Evolutionary conservation across 2,797 vertebrate species (phyloP).

Genomic region (Cottoperca gobio): DNA sequence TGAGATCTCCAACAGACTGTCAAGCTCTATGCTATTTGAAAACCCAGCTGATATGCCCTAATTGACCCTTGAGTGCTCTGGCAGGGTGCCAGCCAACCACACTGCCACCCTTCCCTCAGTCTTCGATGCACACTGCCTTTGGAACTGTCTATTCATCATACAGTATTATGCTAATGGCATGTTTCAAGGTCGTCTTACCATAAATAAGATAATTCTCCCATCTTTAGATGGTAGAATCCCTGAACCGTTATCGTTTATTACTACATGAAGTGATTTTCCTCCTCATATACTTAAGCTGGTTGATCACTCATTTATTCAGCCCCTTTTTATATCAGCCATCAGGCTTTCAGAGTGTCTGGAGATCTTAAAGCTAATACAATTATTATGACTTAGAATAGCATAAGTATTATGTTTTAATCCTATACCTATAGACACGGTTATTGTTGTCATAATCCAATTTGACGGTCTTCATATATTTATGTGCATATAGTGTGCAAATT

Average conservation of each 20-base stretch:
- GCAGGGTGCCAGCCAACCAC: slow-evolving; percentile 44
- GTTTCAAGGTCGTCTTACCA: slow-evolving; percentile 39
- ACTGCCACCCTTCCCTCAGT: slow-evolving; percentile 14
- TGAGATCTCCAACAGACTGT: slow-evolving; percentile 39
- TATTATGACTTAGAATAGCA: slow-evolving; percentile 17
- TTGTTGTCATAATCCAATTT: slow-evolving; percentile 42
- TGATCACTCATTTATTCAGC: slow-evolving; percentile 50
- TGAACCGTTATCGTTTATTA: slow-evolving; percentile 43
- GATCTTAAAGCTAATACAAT: slow-evolving; percentile 15
- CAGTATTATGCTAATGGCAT: slow-evolving; percentile 46
- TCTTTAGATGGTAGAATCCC: slow-evolving; percentile 37
- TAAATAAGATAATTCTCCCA: slow-evolving; percentile 47
- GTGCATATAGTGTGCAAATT: slow-evolving; percentile 2
- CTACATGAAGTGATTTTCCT: slow-evolving; percentile 50
- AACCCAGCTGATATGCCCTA: slow-evolving; percentile 37
- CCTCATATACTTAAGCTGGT: slow-evolving; percentile 43
- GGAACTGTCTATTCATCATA: slow-evolving; percentile 44
- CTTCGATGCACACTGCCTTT: slow-evolving; percentile 13
- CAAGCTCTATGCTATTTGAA: slow-evolving; percentile 7
- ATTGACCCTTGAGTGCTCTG: slow-evolving; percentile 56
- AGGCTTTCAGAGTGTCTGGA: slow-evolving; percentile 25
- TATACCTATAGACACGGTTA: slow-evolving; percentile 21
- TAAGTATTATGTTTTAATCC: slow-evolving; percentile 11
- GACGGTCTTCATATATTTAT: not conserved
- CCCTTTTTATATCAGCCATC: slow-evolving; percentile 36